Percentiles rank a stretch among this genome's conserved stretches.
Conservation (phyloP, 2,888 invertebrate genomes). For the Druceiella hillmani region DNA sequence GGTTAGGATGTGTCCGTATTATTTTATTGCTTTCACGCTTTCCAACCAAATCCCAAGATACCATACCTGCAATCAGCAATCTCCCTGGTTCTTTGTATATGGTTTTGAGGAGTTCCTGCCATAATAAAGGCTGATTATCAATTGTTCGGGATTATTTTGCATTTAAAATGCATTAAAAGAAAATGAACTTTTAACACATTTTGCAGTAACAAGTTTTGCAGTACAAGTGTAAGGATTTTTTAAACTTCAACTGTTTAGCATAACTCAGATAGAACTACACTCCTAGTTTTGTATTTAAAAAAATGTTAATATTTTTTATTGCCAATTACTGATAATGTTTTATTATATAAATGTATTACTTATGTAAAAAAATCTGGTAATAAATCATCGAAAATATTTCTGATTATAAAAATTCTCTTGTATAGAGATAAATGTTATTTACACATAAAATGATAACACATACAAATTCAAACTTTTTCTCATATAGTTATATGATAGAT, state of each 20-base stretch:
- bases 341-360: neutral
- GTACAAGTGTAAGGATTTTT: too few species aligned
- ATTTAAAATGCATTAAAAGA: neutral
- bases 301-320: conserved; percentile 7
- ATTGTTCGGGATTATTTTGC: neutral
- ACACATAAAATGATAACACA: too few species aligned
- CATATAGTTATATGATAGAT: too few species aligned
- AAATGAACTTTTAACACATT: neutral
- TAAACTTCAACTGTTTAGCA: too few species aligned
- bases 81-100: conserved; percentile 66
- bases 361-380: conserved; percentile 4
- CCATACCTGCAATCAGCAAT: conserved; percentile 76
- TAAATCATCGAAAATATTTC: conserved; percentile 5
- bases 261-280: too few species aligned
- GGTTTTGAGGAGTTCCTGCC: conserved; percentile 54
- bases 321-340: neutral
- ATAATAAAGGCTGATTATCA: conserved; percentile 3
- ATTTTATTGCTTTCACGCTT: conserved; percentile 72
- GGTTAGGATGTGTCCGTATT: conserved; percentile 61
- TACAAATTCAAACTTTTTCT: too few species aligned
- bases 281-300: conserved; percentile 6
- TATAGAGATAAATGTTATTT: too few species aligned
- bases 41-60: conserved; percentile 87
- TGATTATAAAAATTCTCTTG: too few species aligned
- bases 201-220: too few species aligned